A percentile compares a stretch with the other conserved stretches of the same genome.
Conservation (phyloP, 1,140 invertebrate species). For the Atta cephalotes region DNA sequence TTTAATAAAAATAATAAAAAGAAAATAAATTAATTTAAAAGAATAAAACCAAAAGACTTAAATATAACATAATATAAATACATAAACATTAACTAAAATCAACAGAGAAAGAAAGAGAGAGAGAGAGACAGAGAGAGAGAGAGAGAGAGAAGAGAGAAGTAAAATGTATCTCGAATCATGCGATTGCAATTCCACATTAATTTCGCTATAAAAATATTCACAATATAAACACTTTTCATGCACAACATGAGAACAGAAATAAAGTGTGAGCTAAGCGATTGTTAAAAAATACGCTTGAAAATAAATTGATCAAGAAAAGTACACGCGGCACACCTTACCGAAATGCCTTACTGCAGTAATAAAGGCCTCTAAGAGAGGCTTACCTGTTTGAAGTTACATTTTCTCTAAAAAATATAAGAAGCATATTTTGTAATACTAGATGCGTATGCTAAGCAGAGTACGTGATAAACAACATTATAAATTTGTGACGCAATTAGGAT, state of each 20-base stretch:
- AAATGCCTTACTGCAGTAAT: constrained; percentile 64
- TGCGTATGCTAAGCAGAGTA: constrained; percentile 57
- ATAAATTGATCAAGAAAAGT: constrained; percentile 44
- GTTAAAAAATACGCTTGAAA: constrained; percentile 10
- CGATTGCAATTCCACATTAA: background rate
- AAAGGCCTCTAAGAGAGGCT: constrained; percentile 68
- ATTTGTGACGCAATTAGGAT: constrained; percentile 8
- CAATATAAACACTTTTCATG: constrained; percentile 28
- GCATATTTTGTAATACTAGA: constrained; percentile 66
- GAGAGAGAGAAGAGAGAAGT: background rate
- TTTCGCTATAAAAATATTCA: constrained; percentile 13
- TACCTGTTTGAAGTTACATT: constrained; percentile 82
- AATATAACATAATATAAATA: too few relatives aligned
- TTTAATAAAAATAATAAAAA: too few relatives aligned
- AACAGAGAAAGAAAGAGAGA: background rate
- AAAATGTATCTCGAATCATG: constrained; percentile 44
- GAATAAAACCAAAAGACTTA: too few relatives aligned
- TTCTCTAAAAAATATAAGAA: constrained; percentile 81
- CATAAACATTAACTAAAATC: too few relatives aligned
- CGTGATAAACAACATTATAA: constrained; percentile 56
- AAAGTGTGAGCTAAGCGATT: constrained; percentile 46
- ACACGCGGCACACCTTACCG: constrained; percentile 42
- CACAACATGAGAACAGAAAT: constrained; percentile 53
- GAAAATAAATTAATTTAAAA: too few relatives aligned
- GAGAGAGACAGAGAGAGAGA: background rate